These are phyloP conservation scores for Erythrolamprus reginae DNA, from an alignment of 2,113 vertebrate genomes.

Conservation along the genomic window DNA sequence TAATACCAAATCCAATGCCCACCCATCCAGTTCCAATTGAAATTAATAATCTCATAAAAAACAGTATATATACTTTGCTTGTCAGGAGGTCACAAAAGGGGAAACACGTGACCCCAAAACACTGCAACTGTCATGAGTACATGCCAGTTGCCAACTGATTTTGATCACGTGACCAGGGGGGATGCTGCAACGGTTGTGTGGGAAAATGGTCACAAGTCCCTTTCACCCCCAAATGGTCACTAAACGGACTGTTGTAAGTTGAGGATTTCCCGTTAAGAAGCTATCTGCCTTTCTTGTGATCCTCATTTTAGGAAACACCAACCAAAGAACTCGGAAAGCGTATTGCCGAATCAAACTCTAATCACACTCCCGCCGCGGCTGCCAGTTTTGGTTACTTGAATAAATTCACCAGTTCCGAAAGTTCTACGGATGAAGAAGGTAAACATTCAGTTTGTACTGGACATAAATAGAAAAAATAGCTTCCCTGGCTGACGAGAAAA, in stretches of 20 bases:
- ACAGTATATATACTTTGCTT: no score
- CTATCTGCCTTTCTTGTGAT: background rate
- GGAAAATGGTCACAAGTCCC: background rate
- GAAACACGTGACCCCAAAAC: background rate
- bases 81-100: background rate
- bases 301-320: slow-evolving; percentile 83
- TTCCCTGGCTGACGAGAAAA: background rate
- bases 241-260: no score
- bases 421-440: slow-evolving; percentile 98
- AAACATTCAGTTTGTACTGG: background rate
- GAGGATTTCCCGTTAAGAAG: background rate
- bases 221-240: background rate
- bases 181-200: background rate
- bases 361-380: slow-evolving; percentile 63
- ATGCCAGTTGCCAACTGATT: background rate
- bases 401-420: slow-evolving; percentile 89
- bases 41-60: no score
- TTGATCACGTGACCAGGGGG: background rate
- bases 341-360: slow-evolving; percentile 67
- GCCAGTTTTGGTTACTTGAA: slow-evolving; percentile 72
- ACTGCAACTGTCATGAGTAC: background rate
- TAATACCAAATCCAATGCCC: no score
- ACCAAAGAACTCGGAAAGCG: slow-evolving; percentile 88
- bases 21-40: no score
- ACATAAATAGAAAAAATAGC: background rate